Evolutionary conservation across 2,888 invertebrate species (phyloP).

Genomic region (Teleogryllus oceanicus): DNA sequence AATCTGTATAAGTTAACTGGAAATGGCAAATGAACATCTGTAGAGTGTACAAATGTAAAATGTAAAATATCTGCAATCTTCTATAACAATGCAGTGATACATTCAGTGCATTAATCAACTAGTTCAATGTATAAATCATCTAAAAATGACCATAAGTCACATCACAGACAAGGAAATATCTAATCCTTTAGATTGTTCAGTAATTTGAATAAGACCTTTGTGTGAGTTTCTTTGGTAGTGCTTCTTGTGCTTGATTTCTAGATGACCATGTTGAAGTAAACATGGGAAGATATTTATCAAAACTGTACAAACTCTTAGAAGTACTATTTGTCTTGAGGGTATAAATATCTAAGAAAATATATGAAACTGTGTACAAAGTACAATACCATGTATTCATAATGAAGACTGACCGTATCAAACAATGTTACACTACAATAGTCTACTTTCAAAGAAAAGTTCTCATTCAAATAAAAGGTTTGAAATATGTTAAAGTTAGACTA

Average conservation of each 20-base stretch:
- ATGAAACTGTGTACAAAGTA: background rate
- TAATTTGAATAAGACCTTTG: background rate
- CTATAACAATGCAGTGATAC: background rate
- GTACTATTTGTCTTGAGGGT: background rate
- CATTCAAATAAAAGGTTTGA: background rate
- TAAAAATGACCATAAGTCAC: background rate
- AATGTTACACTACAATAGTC: background rate
- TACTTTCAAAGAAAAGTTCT: background rate
- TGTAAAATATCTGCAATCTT: background rate
- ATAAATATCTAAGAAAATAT: background rate
- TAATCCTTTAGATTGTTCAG: background rate
- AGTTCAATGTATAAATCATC: background rate
- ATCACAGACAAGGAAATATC: background rate
- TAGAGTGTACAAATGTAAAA: background rate
- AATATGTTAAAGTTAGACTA: background rate
- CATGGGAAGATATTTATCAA: background rate
- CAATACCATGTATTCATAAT: background rate
- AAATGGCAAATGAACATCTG: background rate
- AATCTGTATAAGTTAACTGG: background rate
- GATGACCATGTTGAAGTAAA: background rate
- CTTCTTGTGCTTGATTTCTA: constrained; percentile 6
- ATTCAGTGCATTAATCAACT: background rate
- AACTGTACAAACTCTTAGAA: background rate
- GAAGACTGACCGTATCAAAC: background rate
- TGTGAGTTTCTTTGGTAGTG: background rate